These are phyloP conservation scores for Shinisaurus crocodilurus DNA, from an alignment of 2,113 vertebrate species.

Conservation along the genomic window DNA sequence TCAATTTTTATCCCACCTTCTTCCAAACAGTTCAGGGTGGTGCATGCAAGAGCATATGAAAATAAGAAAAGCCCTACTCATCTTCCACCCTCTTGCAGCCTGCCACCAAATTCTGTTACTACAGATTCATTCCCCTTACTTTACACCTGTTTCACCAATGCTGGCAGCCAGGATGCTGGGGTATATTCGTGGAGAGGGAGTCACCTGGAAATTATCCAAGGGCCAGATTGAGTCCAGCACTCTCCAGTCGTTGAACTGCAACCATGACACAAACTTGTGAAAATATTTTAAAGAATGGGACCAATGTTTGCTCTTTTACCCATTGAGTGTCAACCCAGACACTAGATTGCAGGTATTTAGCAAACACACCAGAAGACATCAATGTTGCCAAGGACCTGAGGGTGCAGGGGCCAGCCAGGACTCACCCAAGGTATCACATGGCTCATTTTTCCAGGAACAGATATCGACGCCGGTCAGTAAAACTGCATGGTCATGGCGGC, in stretches of 20 bases:
- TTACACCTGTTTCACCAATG: neutral
- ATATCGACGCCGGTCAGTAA: constrained; percentile 91
- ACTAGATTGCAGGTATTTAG: neutral
- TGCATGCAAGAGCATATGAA: neutral
- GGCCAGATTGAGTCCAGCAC: neutral
- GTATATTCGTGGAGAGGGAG: neutral
- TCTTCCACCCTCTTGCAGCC: neutral
- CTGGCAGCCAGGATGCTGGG: neutral
- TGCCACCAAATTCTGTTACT: neutral
- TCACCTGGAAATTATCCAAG: neutral
- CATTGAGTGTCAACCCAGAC: neutral
- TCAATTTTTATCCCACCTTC: neutral
- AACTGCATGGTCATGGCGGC: constrained; percentile 90
- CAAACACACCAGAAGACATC: neutral
- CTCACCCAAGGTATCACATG: constrained; percentile 90
- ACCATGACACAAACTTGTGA: neutral
- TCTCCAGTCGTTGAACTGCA: neutral
- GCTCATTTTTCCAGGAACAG: constrained; percentile 94
- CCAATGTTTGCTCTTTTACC: too few relatives aligned
- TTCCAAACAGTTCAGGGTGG: neutral
- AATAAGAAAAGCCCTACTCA: neutral
- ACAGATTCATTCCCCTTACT: neutral
- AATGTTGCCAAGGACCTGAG: too few relatives aligned
- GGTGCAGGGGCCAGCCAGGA: neutral
- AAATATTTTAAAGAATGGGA: neutral